Evolutionary conservation across 2,113 vertebrate species (phyloP), one percentile per base, ranked within the genome.

Genomic region (Paramormyrops kingsleyae): DNA sequence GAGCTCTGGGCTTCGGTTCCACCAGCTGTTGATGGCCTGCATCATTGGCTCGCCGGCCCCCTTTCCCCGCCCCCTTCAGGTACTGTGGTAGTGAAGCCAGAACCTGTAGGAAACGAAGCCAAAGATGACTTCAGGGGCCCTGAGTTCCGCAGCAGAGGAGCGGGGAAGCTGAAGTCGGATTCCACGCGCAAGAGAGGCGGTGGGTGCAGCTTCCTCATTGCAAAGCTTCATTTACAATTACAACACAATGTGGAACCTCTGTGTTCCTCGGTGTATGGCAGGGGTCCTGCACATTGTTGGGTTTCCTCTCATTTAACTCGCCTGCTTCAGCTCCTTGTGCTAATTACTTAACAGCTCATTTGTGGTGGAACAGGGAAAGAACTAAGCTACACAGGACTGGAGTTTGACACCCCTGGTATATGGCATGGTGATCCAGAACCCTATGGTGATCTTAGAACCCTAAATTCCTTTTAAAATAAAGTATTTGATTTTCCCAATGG

Each of bases 51-150:
- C 39, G 4, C 31, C 35, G 4, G 74, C 50, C 50, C 50, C 15
- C 85, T 52, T 62, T 89, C 4, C 87, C 27, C 46, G 3, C 86
- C 59, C 5, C 52, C 27, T 42, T 3, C 52, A 99, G 98, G 97
- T 93, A 98, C 97, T 92, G 95, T 99, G 94, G 97, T 99, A 93
- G 98, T 99, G 94, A 97, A 97, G 88, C 98, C 98, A 92, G 97
- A 98, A 93, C 97, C 97, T 93, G 96, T 97, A 93, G 97, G 96
- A 92, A 98, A 98, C 96, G 98, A 99, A 97, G 96, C 96, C 93
- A 97, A 97, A 97, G 97, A 98, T 96, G 97, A 97, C 94, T 98
- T 98, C 95, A 96, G 96, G 95, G 97, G 97, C 92, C 97, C 97
- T 92, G 97, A 98, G 95, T 98, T 98, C 95, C 96, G 97, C 95